Conservation (phyloP, 2,113 vertebrate genomes). For the Entelurus aequoreus region DNA sequence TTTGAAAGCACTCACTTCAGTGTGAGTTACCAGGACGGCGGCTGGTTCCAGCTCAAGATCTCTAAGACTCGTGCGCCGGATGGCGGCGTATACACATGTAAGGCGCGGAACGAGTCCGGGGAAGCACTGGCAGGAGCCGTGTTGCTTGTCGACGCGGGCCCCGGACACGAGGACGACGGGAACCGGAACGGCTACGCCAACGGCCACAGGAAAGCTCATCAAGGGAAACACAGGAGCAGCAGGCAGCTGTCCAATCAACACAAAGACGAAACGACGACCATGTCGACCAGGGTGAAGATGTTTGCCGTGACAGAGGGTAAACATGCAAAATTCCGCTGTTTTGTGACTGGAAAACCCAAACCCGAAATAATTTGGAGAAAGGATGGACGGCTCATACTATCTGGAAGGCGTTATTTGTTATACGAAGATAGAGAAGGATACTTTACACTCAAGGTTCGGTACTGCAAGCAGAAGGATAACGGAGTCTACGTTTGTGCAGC, state of each 20-base stretch:
- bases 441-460: conserved; percentile 95
- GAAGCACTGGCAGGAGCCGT: conserved; percentile 87
- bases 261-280: conserved; percentile 58
- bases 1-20: conserved; percentile 89
- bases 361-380: conserved; percentile 95
- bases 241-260: conserved; percentile 52
- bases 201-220: conserved; percentile 68
- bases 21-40: conserved; percentile 72
- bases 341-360: conserved; percentile 95
- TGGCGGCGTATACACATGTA: conserved; percentile 89
- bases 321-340: conserved; percentile 97
- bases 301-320: conserved; percentile 91
- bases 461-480: conserved; percentile 90
- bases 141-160: conserved; percentile 82
- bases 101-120: conserved; percentile 81
- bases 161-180: conserved; percentile 57
- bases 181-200: conserved; percentile 72
- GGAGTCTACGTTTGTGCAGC: conserved; percentile 93
- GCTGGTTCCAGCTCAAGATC: conserved; percentile 86
- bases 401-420: conserved; percentile 84
- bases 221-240: conserved; percentile 58
- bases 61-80: conserved; percentile 80
- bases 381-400: conserved; percentile 80
- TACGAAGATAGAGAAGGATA: conserved; percentile 95
- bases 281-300: conserved; percentile 79